Base-by-base conservation (phyloP, 35 echinoderm and acorn worm species). In the Chiridota heheva region DNA sequence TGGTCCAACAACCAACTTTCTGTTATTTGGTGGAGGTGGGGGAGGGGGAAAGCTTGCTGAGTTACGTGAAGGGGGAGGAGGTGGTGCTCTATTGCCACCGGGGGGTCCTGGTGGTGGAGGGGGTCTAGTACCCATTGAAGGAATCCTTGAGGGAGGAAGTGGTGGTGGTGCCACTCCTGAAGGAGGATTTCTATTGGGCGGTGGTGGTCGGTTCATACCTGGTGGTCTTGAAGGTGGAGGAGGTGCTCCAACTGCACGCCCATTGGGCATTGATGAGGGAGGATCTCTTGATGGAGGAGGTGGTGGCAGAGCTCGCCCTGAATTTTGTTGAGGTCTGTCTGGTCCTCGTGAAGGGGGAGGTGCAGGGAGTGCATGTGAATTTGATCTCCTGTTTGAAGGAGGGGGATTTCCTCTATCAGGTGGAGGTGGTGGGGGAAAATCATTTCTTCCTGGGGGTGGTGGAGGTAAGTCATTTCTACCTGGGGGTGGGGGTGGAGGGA, bases 401-500 rank as follows among this genome's bases (percentile, higher is more conserved):
- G 60, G 31, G 7, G 60, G 80, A 16, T 40, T 76, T 31, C 63
- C 88, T 67, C 87, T 82, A 10, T 40, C 36, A 16, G 88, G 85
- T 62, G 85, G 73, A 16, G 73, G 73, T 2, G 85, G 85, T 12
- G 73, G 73, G 2, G 73, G 80, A 28, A 44, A 34, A 17, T 46
- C 29, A 18, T 49, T 34, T 61, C 7, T 36, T 34, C 44, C 42
- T 42, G 69, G 8, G 57, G 81, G 75, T 75, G 82, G 73, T 0
- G 82, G 80, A 2, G 88, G 81, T n/a, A 70, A 70, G 1, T 27
- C 43, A n/a, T 20, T 28, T 38, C 60, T 41, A 55, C 41, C 33
- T 59, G 63, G 38, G 2, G 65, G 48, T 41, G 81, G 81, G 41
- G 60, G 60, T 70, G 81, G 40, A 2, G 71, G 27, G 7, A 32